A percentile compares a stretch with the other conserved stretches of the same genome.
Conservation (phyloP, 1,140 invertebrate species). For the Drosophila funebris region DNA sequence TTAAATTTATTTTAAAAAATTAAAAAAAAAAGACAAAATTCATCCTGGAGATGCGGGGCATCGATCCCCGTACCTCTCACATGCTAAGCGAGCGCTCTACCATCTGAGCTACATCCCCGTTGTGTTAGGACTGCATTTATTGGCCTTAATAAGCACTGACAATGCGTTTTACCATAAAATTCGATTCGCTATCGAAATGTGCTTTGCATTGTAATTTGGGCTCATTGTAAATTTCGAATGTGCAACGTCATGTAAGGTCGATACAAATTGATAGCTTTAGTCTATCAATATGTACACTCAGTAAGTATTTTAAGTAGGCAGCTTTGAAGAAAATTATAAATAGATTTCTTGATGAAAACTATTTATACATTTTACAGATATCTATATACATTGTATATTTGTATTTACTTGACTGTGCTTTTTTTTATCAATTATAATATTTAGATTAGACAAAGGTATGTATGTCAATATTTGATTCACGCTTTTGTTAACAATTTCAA, state of each 20-base stretch:
- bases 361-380: constrained; percentile 13
- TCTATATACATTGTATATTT: not conserved
- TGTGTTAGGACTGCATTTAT: constrained; percentile 14
- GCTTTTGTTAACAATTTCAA: not conserved
- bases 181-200: not conserved
- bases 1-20: not conserved
- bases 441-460: constrained; percentile 31
- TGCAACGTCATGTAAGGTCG: constrained; percentile 52
- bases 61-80: constrained; percentile 93
- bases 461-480: not conserved
- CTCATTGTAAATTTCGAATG: constrained; percentile 39
- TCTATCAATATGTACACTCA: not conserved
- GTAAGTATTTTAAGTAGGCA: not conserved
- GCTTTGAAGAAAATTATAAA: constrained; percentile 41
- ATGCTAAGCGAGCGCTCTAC: constrained; percentile 94
- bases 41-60: constrained; percentile 87
- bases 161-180: not conserved
- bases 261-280: not conserved
- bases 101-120: constrained; percentile 89
- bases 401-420: not conserved
- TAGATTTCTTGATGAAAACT: constrained; percentile 28
- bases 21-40: constrained; percentile 9
- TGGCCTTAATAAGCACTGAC: constrained; percentile 19
- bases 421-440: not conserved
- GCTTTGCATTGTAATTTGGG: constrained; percentile 44